Base-by-base conservation (phyloP, 2,113 vertebrate species). In the Epinephelus fuscoguttatus region DNA sequence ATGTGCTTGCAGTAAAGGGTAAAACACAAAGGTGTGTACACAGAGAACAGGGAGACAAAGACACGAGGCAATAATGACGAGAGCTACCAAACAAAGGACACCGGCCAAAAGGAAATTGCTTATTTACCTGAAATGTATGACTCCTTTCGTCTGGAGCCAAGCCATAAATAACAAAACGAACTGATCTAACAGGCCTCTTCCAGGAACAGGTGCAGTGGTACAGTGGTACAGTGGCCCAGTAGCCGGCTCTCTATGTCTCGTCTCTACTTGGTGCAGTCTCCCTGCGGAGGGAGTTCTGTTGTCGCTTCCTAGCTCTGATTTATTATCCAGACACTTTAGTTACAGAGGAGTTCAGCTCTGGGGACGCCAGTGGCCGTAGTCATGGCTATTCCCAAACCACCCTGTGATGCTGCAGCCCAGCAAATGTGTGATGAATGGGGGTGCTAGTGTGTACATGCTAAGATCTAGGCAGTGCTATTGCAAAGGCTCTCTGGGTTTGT, bases 281-380 rank as follows among this genome's bases (percentile, higher is more conserved):
- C 76, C 84, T 33, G 59, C 0, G 53, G 88, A 84, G 53, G 25
- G 63, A 87, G 62, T 56, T 81, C 27, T 75, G 78, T 64, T 91
- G 79, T 91, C 83, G 82, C 78, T 82, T 75, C 62, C 70, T 70
- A 80, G 69, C 76, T 78, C 67, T 92, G 90, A 92, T 93, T 94
- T 91, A 93, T 94, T 75, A 84, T 88, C 78, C 62, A 53, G 62
- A 83, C 81, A n/a, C 70, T 84, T 84, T 11, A 77, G 82, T 79
- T 85, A 88, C 79, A 78, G 75, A 76, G 49, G 72, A 78, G 30
- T 55, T 14, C 15, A 55, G 75, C 88, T 88, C 78, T 75, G 75
- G 87, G 86, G 84, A 84, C 17, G 33, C 50, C 45, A 25, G 73
- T 62, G 57, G 59, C 63, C 2, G 23, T 52, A 50, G 80, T 71